phyloP scores from a whole-genome alignment of 2,113 vertebrate genomes.

The Saguinus midas region DNA sequence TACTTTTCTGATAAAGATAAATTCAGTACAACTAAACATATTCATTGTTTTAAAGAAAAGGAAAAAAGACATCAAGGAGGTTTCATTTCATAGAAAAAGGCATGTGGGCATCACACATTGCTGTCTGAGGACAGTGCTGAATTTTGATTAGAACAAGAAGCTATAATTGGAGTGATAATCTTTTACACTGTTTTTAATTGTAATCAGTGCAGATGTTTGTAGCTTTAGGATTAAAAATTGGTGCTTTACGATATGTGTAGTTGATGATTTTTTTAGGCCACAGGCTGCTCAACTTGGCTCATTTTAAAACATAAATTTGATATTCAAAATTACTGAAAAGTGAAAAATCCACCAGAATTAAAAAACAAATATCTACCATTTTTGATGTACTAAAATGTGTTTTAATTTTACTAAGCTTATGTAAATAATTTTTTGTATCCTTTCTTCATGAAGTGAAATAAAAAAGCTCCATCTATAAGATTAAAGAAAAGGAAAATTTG shows the following conservation, averaged over 20 bases:
- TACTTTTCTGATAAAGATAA: slow-evolving; percentile 36
- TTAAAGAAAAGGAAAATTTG: neutral
- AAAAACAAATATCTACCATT: slow-evolving; percentile 24
- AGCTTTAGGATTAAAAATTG: slow-evolving; percentile 51
- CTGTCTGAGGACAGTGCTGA: slow-evolving; percentile 47
- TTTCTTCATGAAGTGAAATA: slow-evolving; percentile 18
- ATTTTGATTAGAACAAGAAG: slow-evolving; percentile 72
- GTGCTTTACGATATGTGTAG: slow-evolving; percentile 14
- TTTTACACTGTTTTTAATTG: slow-evolving; percentile 74
- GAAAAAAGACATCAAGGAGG: neutral
- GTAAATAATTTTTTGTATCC: neutral
- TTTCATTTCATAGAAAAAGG: slow-evolving; percentile 45
- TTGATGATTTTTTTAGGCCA: slow-evolving; percentile 42
- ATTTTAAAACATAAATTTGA: slow-evolving; percentile 37
- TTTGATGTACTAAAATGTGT: neutral
- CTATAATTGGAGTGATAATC: slow-evolving; percentile 70
- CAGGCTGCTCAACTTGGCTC: slow-evolving; percentile 34
- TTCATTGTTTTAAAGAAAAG: slow-evolving; percentile 25
- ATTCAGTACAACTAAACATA: neutral
- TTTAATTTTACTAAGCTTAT: neutral
- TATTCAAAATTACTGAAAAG: slow-evolving; percentile 41
- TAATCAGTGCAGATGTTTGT: slow-evolving; percentile 71
- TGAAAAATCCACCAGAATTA: slow-evolving; percentile 29
- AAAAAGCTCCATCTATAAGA: neutral
- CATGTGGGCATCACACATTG: slow-evolving; percentile 11